These are phyloP conservation scores for Trypoxylon attenuatum DNA, from an alignment of 2,888 invertebrate genomes.

Conservation along the genomic window DNA sequence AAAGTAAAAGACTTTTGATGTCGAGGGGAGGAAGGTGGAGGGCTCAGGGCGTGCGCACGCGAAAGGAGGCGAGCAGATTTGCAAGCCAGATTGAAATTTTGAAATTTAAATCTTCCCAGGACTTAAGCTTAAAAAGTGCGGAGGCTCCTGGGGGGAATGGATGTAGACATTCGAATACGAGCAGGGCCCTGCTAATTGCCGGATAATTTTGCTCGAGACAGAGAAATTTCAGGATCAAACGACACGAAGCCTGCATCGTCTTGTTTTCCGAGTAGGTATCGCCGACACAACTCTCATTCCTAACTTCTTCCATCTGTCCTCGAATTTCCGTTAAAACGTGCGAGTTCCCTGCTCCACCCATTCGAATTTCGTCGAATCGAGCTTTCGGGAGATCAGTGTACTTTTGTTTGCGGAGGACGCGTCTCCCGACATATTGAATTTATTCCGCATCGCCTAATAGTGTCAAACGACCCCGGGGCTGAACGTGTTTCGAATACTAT, in stretches of 20 bases:
- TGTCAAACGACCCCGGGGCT: not conserved
- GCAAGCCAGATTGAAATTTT: conserved; percentile 78
- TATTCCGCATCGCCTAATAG: not conserved
- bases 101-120: conserved; percentile 76
- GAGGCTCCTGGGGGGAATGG: conserved; percentile 48
- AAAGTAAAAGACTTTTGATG: conserved; percentile 73
- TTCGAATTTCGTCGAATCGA: not conserved
- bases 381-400: not conserved
- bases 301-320: too few species aligned
- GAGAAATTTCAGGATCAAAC: conserved; percentile 50
- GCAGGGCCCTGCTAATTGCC: conserved; percentile 66
- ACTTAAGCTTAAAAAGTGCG: conserved; percentile 71
- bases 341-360: not conserved
- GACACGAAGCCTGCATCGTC: too few species aligned
- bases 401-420: not conserved
- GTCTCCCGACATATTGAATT: conserved; percentile 5
- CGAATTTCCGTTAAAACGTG: not conserved
- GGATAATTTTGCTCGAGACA: conserved; percentile 62
- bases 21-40: conserved; percentile 44
- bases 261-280: too few species aligned
- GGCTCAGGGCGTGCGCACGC: conserved; percentile 36
- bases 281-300: too few species aligned
- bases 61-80: conserved; percentile 71
- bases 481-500: not conserved
- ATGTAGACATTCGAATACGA: conserved; percentile 65